Evolutionary conservation across 2,113 vertebrate species (phyloP), one percentile per base, ranked within the genome.

Genomic region (Tichodroma muraria): DNA sequence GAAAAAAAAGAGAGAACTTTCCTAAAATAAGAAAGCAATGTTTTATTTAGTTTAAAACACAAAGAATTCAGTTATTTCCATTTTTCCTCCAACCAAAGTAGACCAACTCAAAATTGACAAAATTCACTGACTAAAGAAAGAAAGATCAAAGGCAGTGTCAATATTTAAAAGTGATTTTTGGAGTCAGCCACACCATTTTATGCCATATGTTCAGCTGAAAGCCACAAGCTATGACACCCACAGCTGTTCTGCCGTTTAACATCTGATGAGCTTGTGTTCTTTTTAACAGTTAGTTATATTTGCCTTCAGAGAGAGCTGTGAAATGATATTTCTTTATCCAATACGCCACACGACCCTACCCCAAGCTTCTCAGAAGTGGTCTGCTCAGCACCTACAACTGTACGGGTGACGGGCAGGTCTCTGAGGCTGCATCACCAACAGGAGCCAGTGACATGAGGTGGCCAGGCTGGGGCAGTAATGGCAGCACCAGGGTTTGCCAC

Each of bases 171-270:
- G 82, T 68, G 38, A 83, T 87, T 93, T 80, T 85, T 95, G 80
- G 88, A 81, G 61, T 78, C 80, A 85, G 69, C 77, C 50, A 91
- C 68, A 89, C 50, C 81, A 93, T 82, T 85, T 79, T 57, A 79
- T 13, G 31, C 86, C 57, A 65, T 65, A 70, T 69, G 90, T 77
- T 88, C 86, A 86, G 61, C 5, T 64, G 88, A 92, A 96, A 92
- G 75, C 61, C 69, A 80, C 52, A 68, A 93, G 77, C 85, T 96
- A 35, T 40, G 77, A 91, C 89, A 95, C 88, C 88, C 94, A 93
- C 79, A 96, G 96, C 95, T 97, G 95, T 86, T 96, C 90, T 88
- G 75, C 73, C 77, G 82, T 56, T 96, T 84, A 90, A 80, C 79
- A 77, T 95, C 92, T 83, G 87, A 95, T 45, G 44, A 94, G 79